Conservation (phyloP, 2,113 vertebrate species). For the Heterocephalus glaber region DNA sequence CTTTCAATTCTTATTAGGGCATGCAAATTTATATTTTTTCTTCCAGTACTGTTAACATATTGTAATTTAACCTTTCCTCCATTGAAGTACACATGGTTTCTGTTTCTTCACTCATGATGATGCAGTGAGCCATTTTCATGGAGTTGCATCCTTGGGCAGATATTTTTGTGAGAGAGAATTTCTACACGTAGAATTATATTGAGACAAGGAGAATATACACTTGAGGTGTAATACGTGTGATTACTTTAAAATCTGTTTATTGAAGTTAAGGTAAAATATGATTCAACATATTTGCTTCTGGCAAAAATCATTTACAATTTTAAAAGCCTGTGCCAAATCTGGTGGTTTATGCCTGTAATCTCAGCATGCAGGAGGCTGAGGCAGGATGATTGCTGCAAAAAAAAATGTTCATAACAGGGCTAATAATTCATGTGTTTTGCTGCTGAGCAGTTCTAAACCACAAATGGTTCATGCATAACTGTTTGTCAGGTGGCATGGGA, state of each 20-base stretch:
- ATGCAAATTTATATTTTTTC: background rate
- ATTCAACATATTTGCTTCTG: background rate
- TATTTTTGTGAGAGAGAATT: background rate
- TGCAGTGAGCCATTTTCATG: background rate
- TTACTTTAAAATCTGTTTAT: background rate
- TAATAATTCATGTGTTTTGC: background rate
- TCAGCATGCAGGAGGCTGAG: background rate
- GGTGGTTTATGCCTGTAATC: background rate
- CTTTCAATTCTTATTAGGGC: background rate
- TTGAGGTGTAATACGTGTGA: background rate
- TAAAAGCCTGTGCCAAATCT: background rate
- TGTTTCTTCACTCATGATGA: background rate
- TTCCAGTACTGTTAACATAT: background rate
- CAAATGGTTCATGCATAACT: background rate
- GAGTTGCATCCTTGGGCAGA: background rate
- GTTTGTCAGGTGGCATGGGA: background rate
- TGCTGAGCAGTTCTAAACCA: background rate
- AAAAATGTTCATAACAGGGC: background rate
- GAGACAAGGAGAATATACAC: background rate
- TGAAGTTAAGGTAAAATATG: background rate
- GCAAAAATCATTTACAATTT: slow-evolving; percentile 12
- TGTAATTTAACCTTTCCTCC: background rate
- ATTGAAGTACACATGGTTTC: background rate
- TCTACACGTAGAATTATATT: background rate
- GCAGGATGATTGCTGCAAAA: background rate